Evolutionary conservation across 2,888 invertebrate genomes (phyloP).

Genomic region (Ischnus inquisitorius): DNA sequence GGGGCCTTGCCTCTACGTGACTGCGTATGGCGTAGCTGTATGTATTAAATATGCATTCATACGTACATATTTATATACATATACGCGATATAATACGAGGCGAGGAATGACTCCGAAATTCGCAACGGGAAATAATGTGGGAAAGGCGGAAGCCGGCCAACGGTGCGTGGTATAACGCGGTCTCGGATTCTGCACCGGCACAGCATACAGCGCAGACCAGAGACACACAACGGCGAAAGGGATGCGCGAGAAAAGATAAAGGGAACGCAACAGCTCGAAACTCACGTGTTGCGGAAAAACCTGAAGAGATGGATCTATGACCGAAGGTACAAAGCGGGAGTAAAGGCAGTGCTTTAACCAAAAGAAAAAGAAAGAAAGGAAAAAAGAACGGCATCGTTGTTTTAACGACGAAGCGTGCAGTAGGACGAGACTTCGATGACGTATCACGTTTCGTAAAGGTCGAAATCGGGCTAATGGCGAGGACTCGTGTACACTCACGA

Average conservation of each 20-base stretch:
- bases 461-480: constrained; percentile 50
- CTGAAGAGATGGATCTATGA: not conserved
- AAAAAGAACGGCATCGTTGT: no score
- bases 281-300: constrained; percentile 19
- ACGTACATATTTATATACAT: not conserved
- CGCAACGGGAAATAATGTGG: constrained; percentile 38
- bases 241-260: constrained; percentile 27
- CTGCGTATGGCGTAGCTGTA: not conserved
- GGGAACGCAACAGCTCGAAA: constrained; percentile 5
- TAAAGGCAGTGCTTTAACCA: not conserved
- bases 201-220: not conserved
- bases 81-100: not conserved
- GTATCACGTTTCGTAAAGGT: constrained; percentile 58
- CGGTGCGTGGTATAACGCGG: constrained; percentile 37
- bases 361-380: constrained; percentile 16
- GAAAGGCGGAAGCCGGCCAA: constrained; percentile 35
- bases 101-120: constrained; percentile 39
- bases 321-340: not conserved
- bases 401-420: constrained; percentile 45
- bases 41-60: not conserved
- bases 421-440: constrained; percentile 33
- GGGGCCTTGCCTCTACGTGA: not conserved
- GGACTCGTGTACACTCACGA: not conserved
- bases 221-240: not conserved
- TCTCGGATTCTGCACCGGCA: constrained; percentile 7